Evolutionary conservation across 2,113 vertebrate species (phyloP).

Genomic region (Empidonax alnorum): DNA sequence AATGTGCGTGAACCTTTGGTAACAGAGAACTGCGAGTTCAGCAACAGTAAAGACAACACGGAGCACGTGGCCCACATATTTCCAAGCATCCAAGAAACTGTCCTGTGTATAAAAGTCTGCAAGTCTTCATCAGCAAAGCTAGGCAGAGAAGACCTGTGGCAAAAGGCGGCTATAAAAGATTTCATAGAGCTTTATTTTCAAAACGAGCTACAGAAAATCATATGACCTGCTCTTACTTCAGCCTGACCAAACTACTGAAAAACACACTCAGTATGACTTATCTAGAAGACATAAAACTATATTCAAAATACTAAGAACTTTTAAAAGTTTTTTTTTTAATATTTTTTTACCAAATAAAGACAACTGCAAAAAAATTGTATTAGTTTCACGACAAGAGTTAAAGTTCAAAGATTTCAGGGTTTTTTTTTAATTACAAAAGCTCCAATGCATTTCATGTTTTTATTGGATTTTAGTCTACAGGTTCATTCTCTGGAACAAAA

Average conservation of each 20-base stretch:
- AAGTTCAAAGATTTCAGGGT: neutral
- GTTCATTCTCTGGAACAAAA: neutral
- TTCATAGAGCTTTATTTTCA: neutral
- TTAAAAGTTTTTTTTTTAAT: neutral
- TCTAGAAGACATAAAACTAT: neutral
- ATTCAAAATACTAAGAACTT: neutral
- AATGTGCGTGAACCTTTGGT: accelerated
- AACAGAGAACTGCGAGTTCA: neutral
- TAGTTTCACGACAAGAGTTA: neutral
- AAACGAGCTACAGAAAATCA: neutral
- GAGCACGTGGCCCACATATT: neutral
- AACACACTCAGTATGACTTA: accelerated
- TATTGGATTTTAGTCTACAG: neutral
- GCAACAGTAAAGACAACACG: neutral
- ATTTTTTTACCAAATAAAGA: neutral
- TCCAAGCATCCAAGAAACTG: neutral
- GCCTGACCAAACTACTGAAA: neutral
- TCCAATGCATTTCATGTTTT: neutral
- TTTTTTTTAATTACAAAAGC: neutral
- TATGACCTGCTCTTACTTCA: neutral
- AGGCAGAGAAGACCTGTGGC: neutral
- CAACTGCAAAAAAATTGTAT: neutral
- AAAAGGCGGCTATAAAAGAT: neutral
- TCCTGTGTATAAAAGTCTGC: neutral
- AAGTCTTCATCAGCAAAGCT: neutral